Percentiles rank a stretch among this genome's conserved stretches.
Evolutionary conservation across 2,888 invertebrate genomes (phyloP).

Genomic region (Cataglyphis albicans): DNA sequence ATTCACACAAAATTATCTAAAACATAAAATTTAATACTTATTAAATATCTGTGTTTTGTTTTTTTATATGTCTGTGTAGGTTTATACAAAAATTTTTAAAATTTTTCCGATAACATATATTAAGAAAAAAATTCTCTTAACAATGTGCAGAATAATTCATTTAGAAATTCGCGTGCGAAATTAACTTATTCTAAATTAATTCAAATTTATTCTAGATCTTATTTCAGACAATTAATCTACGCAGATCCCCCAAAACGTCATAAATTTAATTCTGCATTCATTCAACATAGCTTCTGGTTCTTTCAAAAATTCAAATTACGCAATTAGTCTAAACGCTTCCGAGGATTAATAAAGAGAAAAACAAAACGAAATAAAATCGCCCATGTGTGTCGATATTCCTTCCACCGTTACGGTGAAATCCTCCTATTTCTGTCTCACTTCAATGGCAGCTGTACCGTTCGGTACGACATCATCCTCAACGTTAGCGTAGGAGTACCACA

Average conservation of each 20-base stretch:
- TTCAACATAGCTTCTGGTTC: background rate
- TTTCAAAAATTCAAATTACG: background rate
- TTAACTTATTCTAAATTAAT: background rate
- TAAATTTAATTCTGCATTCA: background rate
- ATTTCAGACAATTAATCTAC: background rate
- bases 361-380: background rate
- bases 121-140: background rate
- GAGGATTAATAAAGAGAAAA: background rate
- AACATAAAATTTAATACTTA: background rate
- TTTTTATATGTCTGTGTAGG: background rate
- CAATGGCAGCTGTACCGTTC: slow-evolving; percentile 33
- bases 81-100: background rate
- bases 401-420: background rate
- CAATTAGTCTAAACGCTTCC: background rate
- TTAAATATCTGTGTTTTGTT: background rate
- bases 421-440: background rate
- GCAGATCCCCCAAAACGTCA: background rate
- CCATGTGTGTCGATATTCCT: background rate
- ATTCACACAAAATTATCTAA: background rate
- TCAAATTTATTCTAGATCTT: background rate
- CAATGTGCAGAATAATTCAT: background rate
- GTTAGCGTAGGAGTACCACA: slow-evolving; percentile 46
- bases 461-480: slow-evolving; percentile 47
- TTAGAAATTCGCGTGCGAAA: background rate
- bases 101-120: background rate